Base-by-base conservation (phyloP, 1,140 invertebrate genomes). In the Dryas iulia region DNA sequence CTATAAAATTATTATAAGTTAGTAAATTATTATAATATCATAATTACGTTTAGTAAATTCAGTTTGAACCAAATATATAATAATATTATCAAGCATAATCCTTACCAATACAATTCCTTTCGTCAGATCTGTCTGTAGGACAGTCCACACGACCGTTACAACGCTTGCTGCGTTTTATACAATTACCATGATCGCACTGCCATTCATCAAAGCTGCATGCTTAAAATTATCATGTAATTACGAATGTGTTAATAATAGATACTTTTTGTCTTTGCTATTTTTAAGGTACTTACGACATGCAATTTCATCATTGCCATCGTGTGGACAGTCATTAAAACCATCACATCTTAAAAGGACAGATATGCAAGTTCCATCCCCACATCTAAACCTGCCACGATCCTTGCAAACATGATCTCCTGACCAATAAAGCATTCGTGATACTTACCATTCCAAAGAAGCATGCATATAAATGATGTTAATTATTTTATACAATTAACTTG, bases 71-170 rank as follows among this genome's bases (percentile, higher is more conserved):
- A 18, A 18, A 10, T 6, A 47, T 3, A 18, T 18, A 47, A 18
- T 7, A 14, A 21, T 21, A 18, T 47, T 47, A 47, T 47, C 39
- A 47, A 21, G 39, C 39, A 47, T 3, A 47, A 21, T 2, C 14
- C 83, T 93, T 92, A 95, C 94, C 92, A 64, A 92, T 86, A 84
- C 95, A 96, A 90, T 95, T 93, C 67, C 92, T 89, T 79, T 96
- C 96, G 85, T 96, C 96, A 12, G 95, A 95, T 73, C 93, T 91
- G 83, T 95, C 95, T 8, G 92, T 87, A n/a, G 93, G 93, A 79
- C 95, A 96, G 83, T 96, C 94, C 57, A 92, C 87, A 10, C 91
- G 88, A 63, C 95, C 95, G 81, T 96, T 93, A 78, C 95, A 96
- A 30, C 93, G 92, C 62, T 94, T 92, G 35, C 82, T 91, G 58